A percentile compares a stretch with the other conserved stretches of the same genome.
These are phyloP conservation scores for Philopedon plagiatum DNA, from an alignment of 2,888 invertebrate species.

Conservation along the genomic window DNA sequence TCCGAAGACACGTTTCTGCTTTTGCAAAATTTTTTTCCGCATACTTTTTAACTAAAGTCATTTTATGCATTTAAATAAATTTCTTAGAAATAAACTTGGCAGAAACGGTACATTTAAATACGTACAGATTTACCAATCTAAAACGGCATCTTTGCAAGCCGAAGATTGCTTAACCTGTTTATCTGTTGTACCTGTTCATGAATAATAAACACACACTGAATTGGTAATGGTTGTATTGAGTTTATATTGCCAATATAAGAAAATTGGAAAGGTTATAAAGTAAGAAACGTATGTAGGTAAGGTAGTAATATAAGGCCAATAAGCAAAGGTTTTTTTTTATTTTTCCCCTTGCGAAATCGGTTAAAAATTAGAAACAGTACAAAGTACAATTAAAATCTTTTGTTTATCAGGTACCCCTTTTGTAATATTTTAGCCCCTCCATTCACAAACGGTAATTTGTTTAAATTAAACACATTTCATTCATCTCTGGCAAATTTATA, in stretches of 20 bases:
- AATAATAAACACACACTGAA: neutral
- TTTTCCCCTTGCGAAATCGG: too few relatives aligned
- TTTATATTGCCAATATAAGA: neutral
- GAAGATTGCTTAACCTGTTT: constrained; percentile 12
- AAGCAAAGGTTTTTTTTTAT: too few relatives aligned
- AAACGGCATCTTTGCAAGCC: constrained; percentile 9
- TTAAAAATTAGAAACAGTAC: too few relatives aligned
- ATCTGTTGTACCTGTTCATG: constrained; percentile 5
- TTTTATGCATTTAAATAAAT: neutral
- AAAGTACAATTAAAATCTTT: too few relatives aligned
- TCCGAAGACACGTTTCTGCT: too few relatives aligned
- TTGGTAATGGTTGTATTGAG: neutral
- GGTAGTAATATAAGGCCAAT: too few relatives aligned
- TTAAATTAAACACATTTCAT: neutral
- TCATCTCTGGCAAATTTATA: neutral
- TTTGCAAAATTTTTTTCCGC: too few relatives aligned
- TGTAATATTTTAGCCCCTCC: neutral
- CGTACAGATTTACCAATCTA: constrained; percentile 23
- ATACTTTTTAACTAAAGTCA: too few relatives aligned
- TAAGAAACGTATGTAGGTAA: too few relatives aligned
- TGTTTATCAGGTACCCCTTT: neutral
- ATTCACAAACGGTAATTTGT: neutral
- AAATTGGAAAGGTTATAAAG: neutral
- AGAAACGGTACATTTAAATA: neutral
- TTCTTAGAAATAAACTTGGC: neutral